These are phyloP conservation scores for Agrotis ipsilon DNA, from an alignment of 2,888 invertebrate genomes.

Conservation along the genomic window DNA sequence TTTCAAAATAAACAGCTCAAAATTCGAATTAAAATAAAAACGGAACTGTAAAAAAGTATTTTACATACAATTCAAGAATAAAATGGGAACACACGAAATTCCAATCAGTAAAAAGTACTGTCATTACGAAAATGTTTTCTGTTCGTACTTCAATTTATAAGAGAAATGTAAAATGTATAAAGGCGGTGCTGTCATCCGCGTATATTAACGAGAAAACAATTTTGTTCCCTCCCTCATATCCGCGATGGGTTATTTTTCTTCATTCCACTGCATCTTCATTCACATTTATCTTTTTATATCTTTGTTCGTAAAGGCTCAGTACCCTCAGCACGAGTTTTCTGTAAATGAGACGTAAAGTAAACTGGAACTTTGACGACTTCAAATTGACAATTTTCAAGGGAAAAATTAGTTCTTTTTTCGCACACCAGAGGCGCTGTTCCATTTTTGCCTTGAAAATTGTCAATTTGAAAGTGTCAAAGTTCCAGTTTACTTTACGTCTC, in stretches of 20 bases:
- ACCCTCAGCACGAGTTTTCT: no score
- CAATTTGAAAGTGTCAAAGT: no score
- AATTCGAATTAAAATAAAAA: no score
- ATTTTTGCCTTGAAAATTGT: no score
- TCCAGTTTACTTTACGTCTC: no score
- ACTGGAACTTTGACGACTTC: no score
- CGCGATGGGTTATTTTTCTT: constrained; percentile 75
- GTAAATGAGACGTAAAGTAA: no score
- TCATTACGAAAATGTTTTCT: constrained; percentile 27
- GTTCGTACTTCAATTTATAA: constrained; percentile 29
- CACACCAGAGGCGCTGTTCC: no score
- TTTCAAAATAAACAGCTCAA: no score
- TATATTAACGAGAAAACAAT: constrained; percentile 72
- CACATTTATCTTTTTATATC: constrained; percentile 71
- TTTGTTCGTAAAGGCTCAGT: constrained; percentile 47
- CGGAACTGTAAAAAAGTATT: not conserved
- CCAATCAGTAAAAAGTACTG: constrained; percentile 35
- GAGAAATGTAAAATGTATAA: constrained; percentile 28
- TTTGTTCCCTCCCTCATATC: constrained; percentile 65
- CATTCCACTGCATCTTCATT: constrained; percentile 74
- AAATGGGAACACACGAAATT: constrained; percentile 12
- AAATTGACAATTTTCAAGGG: no score
- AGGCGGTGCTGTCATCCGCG: constrained; percentile 25
- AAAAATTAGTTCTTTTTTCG: no score
- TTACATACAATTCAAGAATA: constrained; percentile 6